Base-by-base conservation (phyloP, 2,888 invertebrate genomes). In the Synanthedon formicaeformis region DNA sequence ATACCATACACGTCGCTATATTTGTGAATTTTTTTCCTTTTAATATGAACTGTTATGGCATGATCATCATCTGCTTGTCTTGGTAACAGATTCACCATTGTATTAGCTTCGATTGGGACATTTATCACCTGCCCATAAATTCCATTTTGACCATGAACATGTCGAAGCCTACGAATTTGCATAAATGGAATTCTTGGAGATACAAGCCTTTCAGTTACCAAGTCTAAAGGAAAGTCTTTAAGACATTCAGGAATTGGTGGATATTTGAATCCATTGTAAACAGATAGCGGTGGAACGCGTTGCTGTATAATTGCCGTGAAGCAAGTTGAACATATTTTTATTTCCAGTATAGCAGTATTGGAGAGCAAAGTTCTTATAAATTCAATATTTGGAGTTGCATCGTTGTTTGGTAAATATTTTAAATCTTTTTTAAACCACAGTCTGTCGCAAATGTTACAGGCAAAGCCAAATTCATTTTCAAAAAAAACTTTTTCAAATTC, bases 61-160 rank as follows among this genome's bases (percentile, higher is more conserved):
- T 60, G 54, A 50, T 61, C 63, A 53, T 63, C 67, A 45, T 63
- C 23, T 16, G 65, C 53, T 23, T 65, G 50, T 58, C 69, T 58
- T 54, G 67, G 66, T 48, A 68, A 55, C 52, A 49, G 50, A 40
- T 58, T 59, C 48, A 68, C 61, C 64, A 67, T 67, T 55, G 61
- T 64, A 60, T 67, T 54, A 27, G 62, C 60, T 54, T 56, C 55
- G 0, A 66, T 57, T 48, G 69, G 67, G 50, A 68, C 60, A 65
- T 71, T 67, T 50, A 71, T 66, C 14, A 68, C 54, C 51, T 69
- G 68, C 1, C 65, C 67, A 41, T 57, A 61, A 53, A 67, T 67
- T 18, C 65, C 62, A 41, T 54, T 56, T 16, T 63, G 61, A 50
- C 63, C 64, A 52, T 62, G 45, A 55, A 62, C 62, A 48, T 67